phyloP scores from a whole-genome alignment of 2,888 invertebrate genomes.

The Rhagium mordax region DNA sequence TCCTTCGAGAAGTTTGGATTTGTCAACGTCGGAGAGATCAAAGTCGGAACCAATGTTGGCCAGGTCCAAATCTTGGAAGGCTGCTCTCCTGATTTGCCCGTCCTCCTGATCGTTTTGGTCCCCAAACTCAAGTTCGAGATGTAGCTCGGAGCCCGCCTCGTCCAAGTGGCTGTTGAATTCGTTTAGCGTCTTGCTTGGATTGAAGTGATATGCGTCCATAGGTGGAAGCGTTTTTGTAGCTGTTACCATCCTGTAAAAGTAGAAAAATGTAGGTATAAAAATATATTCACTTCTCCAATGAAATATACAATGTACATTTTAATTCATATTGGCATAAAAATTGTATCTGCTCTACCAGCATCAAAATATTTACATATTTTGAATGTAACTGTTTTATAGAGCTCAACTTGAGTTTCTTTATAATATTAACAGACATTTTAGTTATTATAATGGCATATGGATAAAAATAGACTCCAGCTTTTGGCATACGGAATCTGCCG shows the following conservation, averaged over 20 bases:
- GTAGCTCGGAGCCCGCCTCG: conserved; percentile 90
- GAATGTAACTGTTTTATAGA: too few species aligned
- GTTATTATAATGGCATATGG: too few species aligned
- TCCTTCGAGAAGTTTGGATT: conserved; percentile 73
- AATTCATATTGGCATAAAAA: too few species aligned
- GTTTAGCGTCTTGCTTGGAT: conserved; percentile 88
- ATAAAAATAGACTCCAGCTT: too few species aligned
- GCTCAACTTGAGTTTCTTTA: too few species aligned
- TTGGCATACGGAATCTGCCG: too few species aligned
- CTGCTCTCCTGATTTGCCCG: conserved; percentile 68
- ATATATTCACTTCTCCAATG: too few species aligned
- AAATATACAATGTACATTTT: too few species aligned
- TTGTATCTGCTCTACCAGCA: too few species aligned
- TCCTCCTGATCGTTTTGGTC: conserved; percentile 81
- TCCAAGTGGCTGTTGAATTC: conserved; percentile 91
- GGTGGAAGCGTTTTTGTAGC: conserved; percentile 93
- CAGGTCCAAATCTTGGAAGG: conserved; percentile 80
- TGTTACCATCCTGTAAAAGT: conserved; percentile 82
- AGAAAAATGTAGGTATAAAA: too few species aligned
- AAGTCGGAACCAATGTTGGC: conserved; percentile 83
- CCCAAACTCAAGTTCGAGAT: conserved; percentile 88
- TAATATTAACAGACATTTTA: too few species aligned
- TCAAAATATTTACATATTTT: too few species aligned
- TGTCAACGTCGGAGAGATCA: conserved; percentile 80
- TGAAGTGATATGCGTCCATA: conserved; percentile 89